Conservation (phyloP, 2,113 vertebrate genomes). For the Artemisiospiza belli region DNA sequence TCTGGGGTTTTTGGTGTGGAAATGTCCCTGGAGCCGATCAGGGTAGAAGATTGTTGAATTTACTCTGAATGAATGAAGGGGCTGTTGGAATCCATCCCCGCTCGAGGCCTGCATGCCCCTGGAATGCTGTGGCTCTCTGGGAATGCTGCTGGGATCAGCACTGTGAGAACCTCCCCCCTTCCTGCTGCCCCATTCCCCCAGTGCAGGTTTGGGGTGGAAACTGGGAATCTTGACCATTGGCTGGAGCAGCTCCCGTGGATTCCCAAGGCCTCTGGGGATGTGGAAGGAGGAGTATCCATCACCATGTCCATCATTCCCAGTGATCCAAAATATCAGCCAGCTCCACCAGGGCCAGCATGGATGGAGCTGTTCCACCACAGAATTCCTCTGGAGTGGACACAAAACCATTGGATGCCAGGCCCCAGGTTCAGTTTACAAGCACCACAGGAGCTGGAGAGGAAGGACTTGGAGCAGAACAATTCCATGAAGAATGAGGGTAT, state of each 20-base stretch:
- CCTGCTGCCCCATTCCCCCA: background rate
- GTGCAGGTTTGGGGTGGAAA: background rate
- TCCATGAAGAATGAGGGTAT: background rate
- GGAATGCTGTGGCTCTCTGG: background rate
- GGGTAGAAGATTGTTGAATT: background rate
- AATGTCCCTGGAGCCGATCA: rapidly evolving
- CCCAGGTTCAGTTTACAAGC: too few species aligned
- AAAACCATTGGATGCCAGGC: background rate
- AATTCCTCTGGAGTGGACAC: background rate
- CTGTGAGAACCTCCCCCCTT: rapidly evolving
- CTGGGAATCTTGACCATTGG: background rate
- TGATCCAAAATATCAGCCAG: rapidly evolving
- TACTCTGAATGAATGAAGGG: too few species aligned
- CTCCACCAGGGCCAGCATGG: background rate
- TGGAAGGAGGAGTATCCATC: background rate
- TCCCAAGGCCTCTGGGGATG: background rate
- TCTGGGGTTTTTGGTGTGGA: background rate
- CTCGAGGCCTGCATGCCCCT: background rate
- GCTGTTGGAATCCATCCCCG: rapidly evolving
- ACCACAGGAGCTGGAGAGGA: background rate
- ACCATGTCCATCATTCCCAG: rapidly evolving
- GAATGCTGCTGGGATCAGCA: background rate
- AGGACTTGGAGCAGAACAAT: too few species aligned
- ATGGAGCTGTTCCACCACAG: background rate
- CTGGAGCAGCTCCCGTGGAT: background rate